Base-by-base conservation (phyloP, 2,797 vertebrate species). In the Zenarchopterus dispar region DNA sequence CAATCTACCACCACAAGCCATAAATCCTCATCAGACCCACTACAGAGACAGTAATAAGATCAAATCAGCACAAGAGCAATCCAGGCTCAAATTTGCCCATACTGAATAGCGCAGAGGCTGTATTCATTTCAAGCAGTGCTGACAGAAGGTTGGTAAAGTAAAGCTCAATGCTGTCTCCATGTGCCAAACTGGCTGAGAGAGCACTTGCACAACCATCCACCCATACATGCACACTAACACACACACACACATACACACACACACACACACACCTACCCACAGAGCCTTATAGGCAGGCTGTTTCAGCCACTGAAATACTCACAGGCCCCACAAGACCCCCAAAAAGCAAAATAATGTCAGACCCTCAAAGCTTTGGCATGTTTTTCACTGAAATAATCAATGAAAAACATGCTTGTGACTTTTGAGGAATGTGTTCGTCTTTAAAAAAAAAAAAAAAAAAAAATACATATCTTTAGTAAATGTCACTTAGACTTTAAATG, bases 141-240 rank as follows among this genome's bases (percentile, higher is more conserved):
- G 84, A 89, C 88, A 87, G 84, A 88, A 91, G 87, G 88, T 83
- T 78, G 78, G 80, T 81, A 81, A 85, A 88, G 83, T 72, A 55
- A 84, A 86, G 85, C 83, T 79, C 70, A 73, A 78, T 67, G 15
- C 67, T 66, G 74, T 45, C 68, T 78, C 67, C 61, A 72, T 74
- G 74, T 84, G 90, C 86, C 90, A 89, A 90, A 80, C 83, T 89
- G 85, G 88, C 85, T 78, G 80, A 84, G 78, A 78, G 81, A 75
- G 82, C 3, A 67, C 75, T 78, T 81, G 87, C 19, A 62, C 87
- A 72, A 33, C 75, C 86, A 65, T 91, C 84, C 89, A 85, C 36
- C 36, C 36, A 16, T 15, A 15, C 36, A 15, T 5, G 3, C 36
- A 15, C 36, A 39, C 36, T 1, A 28, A 39, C 36, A 39, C 87